A percentile compares a stretch with the other conserved stretches of the same genome.
phyloP scores from a whole-genome alignment of 2,113 vertebrate species.

The Uria lomvia region DNA sequence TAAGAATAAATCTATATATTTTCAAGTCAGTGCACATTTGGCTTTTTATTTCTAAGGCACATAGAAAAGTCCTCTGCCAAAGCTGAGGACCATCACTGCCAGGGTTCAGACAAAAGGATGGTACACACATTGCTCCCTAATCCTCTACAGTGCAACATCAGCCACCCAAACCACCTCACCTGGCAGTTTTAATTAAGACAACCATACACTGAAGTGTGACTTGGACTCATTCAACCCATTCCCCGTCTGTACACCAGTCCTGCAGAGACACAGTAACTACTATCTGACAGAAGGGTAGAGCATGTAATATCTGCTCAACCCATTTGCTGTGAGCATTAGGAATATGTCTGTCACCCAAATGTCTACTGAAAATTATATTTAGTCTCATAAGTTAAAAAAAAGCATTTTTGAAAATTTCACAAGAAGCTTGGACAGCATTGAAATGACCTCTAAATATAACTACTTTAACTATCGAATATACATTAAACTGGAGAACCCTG shows the following conservation, averaged over 20 bases:
- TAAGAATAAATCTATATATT: not conserved
- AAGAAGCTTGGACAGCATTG: not conserved
- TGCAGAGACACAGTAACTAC: not conserved
- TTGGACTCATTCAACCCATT: not conserved
- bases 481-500: not conserved
- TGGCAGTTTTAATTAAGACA: not conserved
- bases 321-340: not conserved
- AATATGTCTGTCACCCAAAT: not conserved
- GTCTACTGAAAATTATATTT: not conserved
- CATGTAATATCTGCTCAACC: not conserved
- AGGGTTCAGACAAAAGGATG: not conserved
- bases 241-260: not conserved
- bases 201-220: fast-evolving
- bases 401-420: not conserved
- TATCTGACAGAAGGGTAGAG: not conserved
- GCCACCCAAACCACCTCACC: not conserved
- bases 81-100: not conserved
- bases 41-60: not conserved
- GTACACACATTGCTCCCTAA: not conserved
- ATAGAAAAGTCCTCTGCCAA: not conserved
- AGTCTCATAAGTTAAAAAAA: not conserved
- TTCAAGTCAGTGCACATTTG: not conserved
- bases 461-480: not conserved
- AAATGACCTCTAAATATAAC: not conserved
- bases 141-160: not conserved